These are phyloP conservation scores for Parnassius orleans DNA, from an alignment of 2,888 invertebrate species.

Conservation along the genomic window DNA sequence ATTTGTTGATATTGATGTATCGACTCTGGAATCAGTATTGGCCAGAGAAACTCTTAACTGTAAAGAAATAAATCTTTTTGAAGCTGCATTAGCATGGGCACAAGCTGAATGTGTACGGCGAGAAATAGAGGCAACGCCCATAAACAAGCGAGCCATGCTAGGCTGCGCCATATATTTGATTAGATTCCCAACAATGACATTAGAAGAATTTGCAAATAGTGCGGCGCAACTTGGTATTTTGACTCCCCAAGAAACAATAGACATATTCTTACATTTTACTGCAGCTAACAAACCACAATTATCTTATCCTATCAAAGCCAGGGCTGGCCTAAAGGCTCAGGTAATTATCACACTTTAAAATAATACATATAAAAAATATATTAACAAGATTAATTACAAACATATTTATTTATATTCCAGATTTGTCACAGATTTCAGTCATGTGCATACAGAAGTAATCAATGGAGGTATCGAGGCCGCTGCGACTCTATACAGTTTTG, in stretches of 20 bases:
- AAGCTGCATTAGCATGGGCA: constrained; percentile 96
- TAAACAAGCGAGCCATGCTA: constrained; percentile 88
- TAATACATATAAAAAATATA: background rate
- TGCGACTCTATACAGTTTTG: constrained; percentile 98
- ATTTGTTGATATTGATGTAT: constrained; percentile 96
- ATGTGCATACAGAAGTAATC: constrained; percentile 97
- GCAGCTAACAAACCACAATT: constrained; percentile 92
- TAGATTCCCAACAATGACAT: constrained; percentile 95
- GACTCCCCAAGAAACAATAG: constrained; percentile 95
- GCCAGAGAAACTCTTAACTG: constrained; percentile 96
- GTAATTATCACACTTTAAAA: constrained; percentile 56
- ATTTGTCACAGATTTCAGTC: constrained; percentile 98
- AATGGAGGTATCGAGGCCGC: constrained; percentile 97
- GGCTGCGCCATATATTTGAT: constrained; percentile 92
- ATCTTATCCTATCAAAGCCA: constrained; percentile 89
- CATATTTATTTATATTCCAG: constrained; percentile 58
- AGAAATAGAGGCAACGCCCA: constrained; percentile 89
- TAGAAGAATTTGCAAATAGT: constrained; percentile 95
- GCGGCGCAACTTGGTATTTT: constrained; percentile 96
- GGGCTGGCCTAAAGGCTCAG: constrained; percentile 94
- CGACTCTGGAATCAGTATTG: constrained; percentile 94
- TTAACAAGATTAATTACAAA: too few species aligned
- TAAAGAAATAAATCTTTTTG: constrained; percentile 94
- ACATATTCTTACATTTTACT: constrained; percentile 97
- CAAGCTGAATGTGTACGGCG: constrained; percentile 92